Base-by-base conservation (phyloP, 2,797 vertebrate genomes). In the Halcyon chelicuti region DNA sequence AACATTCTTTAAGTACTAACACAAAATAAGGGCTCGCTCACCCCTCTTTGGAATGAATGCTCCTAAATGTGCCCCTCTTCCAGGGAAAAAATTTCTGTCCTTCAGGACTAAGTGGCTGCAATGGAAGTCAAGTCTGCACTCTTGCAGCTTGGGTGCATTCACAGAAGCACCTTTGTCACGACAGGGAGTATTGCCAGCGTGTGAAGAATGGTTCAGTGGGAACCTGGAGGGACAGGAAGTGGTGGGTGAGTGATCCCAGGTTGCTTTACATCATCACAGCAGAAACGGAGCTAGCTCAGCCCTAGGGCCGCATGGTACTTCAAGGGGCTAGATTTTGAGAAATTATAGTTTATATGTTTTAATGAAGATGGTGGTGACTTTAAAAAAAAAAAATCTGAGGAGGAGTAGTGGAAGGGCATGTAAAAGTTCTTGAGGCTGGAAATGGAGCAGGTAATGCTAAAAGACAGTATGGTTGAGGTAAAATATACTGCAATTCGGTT, bases 401-500 rank as follows among this genome's bases (percentile, higher is more conserved):
- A 92, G 86, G 37, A 89, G 23, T 72, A 21, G 42, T 51, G n/a
- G 58, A 94, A 95, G 74, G 40, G 46, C 68, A 81, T 84, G 77
- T 74, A 80, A 93, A 95, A 90, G 86, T 84, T 46, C 35, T 72
- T 46, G 33, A 68, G 77, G 54, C 79, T 92, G 83, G 67, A 94
- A 95, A 81, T 63, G 61, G 82, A 83, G 67, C 95, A 97, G 96
- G 93, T 96, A 97, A 95, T 58, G 71, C 37, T 95, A 90, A 79
- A 88, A 96, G 88, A 73, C 88, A 93, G 82, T 91, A 93, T 1
- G 13, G 86, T 23, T 90, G 88, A 95, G 88, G 95, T 96, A 94
- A 96, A 95, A 95, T 93, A 94, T 95, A 96, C 86, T 86, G 95
- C 91, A 96, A 25, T 95, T 93, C 88, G 96, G 60, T 93, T 98